Percentiles rank a stretch among this genome's conserved stretches.
Conservation (phyloP, 2,113 vertebrate genomes). For the Delphinapterus leucas region DNA sequence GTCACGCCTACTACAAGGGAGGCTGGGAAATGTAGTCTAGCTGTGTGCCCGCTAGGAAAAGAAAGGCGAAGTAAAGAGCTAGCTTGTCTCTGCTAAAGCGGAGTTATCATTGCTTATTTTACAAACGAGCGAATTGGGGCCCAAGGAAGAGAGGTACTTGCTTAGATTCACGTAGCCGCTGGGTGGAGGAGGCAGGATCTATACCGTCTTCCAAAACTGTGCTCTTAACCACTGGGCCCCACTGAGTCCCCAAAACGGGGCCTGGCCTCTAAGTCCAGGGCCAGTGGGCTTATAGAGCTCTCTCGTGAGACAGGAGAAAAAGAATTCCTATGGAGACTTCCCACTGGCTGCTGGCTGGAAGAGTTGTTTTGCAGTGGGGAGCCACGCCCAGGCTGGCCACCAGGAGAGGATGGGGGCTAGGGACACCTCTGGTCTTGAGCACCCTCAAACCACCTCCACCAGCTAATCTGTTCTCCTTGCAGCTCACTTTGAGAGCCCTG, state of each 20-base stretch:
- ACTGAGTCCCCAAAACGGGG: neutral
- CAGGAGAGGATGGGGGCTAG: neutral
- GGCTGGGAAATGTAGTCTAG: slow-evolving; percentile 14
- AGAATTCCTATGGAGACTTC: neutral
- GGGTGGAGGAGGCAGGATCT: neutral
- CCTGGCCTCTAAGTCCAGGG: neutral
- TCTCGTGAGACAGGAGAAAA: neutral
- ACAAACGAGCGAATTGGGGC: neutral
- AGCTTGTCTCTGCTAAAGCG: neutral
- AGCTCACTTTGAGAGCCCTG: neutral
- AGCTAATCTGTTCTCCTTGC: neutral
- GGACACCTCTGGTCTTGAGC: neutral
- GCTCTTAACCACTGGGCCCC: neutral
- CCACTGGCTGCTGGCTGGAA: neutral
- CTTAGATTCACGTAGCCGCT: neutral
- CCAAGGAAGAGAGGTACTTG: neutral
- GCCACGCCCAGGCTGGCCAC: neutral
- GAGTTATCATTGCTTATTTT: neutral
- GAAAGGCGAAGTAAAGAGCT: neutral
- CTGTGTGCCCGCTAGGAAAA: neutral
- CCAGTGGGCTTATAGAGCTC: neutral
- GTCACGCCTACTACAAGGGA: neutral
- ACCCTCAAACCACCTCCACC: neutral
- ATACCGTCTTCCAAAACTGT: neutral
- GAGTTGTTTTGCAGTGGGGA: neutral